Conservation (phyloP, 2,113 vertebrate genomes). For the Coryphaenoides rupestris region DNA sequence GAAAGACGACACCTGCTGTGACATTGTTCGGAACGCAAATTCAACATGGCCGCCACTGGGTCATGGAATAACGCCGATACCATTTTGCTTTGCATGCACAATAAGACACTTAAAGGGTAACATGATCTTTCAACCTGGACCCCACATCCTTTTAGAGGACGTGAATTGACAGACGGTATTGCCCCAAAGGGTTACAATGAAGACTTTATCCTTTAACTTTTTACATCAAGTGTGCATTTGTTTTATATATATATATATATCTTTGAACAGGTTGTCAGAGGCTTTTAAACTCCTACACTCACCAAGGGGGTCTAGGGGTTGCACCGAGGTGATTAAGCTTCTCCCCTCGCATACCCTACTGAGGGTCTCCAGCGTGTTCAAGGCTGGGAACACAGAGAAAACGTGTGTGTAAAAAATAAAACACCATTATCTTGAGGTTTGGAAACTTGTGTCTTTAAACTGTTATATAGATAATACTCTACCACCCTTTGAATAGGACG, state of each 20-base stretch:
- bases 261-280: not conserved
- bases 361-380: slow-evolving; percentile 43
- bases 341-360: slow-evolving; percentile 10
- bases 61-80: too few species aligned
- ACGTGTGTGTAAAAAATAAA: not conserved
- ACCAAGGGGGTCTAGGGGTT: slow-evolving; percentile 41
- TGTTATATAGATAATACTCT: slow-evolving; percentile 4
- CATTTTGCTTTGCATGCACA: too few species aligned
- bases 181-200: too few species aligned
- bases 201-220: too few species aligned
- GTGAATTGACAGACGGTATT: too few species aligned
- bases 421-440: not conserved
- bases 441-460: not conserved
- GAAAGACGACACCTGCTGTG: too few species aligned
- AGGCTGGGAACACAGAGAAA: slow-evolving; percentile 33
- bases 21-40: too few species aligned
- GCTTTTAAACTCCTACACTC: slow-evolving; percentile 12
- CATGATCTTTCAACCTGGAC: too few species aligned
- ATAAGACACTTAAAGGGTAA: too few species aligned
- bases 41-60: too few species aligned
- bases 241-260: not conserved
- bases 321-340: slow-evolving; percentile 27
- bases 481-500: slow-evolving; percentile 41
- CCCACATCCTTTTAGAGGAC: too few species aligned
- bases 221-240: too few species aligned